Percentiles rank a stretch among this genome's conserved stretches.
phyloP scores from a whole-genome alignment of 2,888 invertebrate species.

The Oasisia sp. region DNA sequence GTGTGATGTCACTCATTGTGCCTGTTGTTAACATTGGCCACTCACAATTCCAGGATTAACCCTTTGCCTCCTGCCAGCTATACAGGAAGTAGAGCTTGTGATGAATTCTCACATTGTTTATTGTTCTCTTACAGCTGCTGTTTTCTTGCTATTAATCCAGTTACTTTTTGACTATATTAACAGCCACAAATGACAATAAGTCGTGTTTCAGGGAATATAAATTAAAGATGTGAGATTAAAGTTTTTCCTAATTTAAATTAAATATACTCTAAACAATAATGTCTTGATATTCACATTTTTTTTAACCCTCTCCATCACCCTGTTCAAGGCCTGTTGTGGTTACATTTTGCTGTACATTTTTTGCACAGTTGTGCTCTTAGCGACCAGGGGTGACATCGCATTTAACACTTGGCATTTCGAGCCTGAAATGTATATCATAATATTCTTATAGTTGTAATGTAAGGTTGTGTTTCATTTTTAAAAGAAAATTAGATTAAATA shows the following conservation, averaged over 20 bases:
- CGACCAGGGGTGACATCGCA: no score
- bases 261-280: no score
- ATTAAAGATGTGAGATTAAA: background rate
- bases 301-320: no score
- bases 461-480: background rate
- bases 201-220: background rate
- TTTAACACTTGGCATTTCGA: no score
- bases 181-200: background rate
- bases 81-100: slow-evolving; percentile 4
- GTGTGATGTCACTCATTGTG: background rate
- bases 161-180: background rate
- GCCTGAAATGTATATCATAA: background rate
- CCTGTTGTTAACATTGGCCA: background rate
- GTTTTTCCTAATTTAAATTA: no score
- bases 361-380: no score
- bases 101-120: background rate
- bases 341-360: background rate
- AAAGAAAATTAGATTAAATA: background rate
- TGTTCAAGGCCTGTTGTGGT: no score
- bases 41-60: background rate
- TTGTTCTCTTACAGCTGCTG: background rate
- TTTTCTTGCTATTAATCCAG: background rate
- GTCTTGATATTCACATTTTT: no score
- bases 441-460: background rate
- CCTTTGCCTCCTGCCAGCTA: background rate